Base-by-base conservation (phyloP, 2,113 vertebrate species). In the Perca flavescens region DNA sequence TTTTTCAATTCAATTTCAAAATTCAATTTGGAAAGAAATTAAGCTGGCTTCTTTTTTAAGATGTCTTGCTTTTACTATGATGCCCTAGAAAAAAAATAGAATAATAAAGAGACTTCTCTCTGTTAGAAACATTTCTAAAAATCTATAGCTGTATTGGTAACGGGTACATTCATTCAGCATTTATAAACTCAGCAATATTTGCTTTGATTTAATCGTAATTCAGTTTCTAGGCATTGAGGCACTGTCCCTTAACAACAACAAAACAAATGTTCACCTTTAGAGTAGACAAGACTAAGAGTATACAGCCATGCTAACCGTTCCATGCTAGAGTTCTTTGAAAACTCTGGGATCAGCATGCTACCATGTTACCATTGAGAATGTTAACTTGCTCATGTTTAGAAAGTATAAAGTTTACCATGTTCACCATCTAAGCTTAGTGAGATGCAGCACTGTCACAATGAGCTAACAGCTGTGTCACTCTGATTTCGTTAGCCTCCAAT, bases 401-500 rank as follows among this genome's bases (percentile, higher is more conserved):
- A 52, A 15, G 17, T 62, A 25, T 6, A 74, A 53, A n/a, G 28
- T 36, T 50, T 12, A 15, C 36, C 4, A n/a, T 60, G 28, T 12
- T 22, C 2, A 4, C 7, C 64, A 31, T 56, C 22, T 47, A 6
- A 57, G 13, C 49, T 40, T 40, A 40, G 31, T 71, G 52, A 40
- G 70, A 46, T 49, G 46, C 60, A 68, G 54, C 69, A 25, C 64
- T 57, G 57, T 68, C 78, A 54, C 14, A 17, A 3, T 60, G 60
- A 76, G 60, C 54, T 4, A 34, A 63, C 76, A 67, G 67, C 69
- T 61, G 66, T 56, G 72, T 80, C 56, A 56, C 25, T 62, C n/a
- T 31, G 56, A 47, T 57, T 63, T 77, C 56, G 46, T 47, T 16
- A 1, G 66, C 28, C 56, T 73, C 53, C 9, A 79, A 17, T 53